Evolutionary conservation across 2,113 vertebrate species (phyloP).

Genomic region (Tyrannus savana): DNA sequence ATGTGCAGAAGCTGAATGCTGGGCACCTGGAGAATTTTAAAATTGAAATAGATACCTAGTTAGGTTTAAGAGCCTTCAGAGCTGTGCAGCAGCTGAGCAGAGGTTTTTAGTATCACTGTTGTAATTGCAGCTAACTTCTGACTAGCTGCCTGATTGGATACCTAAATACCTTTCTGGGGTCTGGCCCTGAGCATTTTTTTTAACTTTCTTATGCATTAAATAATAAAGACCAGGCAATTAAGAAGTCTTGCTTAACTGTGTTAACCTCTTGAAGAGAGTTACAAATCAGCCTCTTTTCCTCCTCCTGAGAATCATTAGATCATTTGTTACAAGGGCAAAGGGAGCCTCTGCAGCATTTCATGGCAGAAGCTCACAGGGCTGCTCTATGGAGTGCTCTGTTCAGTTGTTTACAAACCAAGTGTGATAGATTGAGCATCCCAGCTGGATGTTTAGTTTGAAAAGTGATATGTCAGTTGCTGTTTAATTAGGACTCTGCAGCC

Average conservation of each 20-base stretch:
- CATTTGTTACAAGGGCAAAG: conserved; percentile 20
- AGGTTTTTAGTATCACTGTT: background rate
- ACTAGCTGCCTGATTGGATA: background rate
- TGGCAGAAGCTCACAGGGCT: background rate
- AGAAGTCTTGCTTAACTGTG: conserved; percentile 3
- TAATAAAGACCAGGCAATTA: conserved; percentile 44
- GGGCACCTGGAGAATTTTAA: conserved; percentile 36
- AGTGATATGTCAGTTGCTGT: background rate
- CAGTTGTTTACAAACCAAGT: conserved; percentile 16
- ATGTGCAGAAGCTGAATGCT: background rate
- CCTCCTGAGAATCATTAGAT: conserved; percentile 34
- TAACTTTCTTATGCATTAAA: conserved; percentile 2
- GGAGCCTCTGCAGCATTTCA: background rate
- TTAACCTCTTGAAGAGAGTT: conserved; percentile 16
- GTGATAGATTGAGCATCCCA: conserved; percentile 14
- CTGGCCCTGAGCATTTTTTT: background rate
- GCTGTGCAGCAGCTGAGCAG: background rate
- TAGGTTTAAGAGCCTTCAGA: conserved; percentile 38
- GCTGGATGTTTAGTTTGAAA: conserved; percentile 50
- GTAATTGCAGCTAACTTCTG: conserved; percentile 11
- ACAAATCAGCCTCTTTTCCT: conserved; percentile 41
- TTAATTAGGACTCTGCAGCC: conserved; percentile 39
- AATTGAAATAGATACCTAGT: conserved; percentile 15
- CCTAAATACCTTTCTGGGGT: background rate
- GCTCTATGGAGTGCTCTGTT: conserved; percentile 13